Percentiles rank a stretch among this genome's conserved stretches.
Evolutionary conservation across 2,888 invertebrate genomes (phyloP).

Genomic region (Cryptocephalus moraei): DNA sequence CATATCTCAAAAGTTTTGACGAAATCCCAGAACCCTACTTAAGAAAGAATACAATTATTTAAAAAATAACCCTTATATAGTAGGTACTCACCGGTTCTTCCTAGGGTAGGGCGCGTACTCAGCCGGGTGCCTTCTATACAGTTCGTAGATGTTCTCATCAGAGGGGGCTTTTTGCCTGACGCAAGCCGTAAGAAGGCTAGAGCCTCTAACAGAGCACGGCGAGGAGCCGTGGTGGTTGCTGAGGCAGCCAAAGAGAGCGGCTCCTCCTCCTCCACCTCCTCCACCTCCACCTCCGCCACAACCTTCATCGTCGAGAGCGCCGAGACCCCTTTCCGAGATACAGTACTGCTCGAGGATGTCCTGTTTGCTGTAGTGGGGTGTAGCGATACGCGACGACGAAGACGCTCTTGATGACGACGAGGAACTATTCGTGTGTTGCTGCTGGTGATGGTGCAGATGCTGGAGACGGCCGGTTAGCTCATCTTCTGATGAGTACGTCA

Average conservation of each 20-base stretch:
- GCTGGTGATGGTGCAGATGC: neutral
- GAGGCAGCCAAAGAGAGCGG: conserved; percentile 75
- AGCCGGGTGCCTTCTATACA: conserved; percentile 40
- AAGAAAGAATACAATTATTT: no score
- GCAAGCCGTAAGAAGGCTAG: conserved; percentile 70
- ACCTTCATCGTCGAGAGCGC: conserved; percentile 57
- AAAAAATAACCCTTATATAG: no score
- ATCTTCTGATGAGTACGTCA: conserved; percentile 73
- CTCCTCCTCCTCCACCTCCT: conserved; percentile 50
- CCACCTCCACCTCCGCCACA: conserved; percentile 64
- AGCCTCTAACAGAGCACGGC: conserved; percentile 48
- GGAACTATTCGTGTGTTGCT: neutral
- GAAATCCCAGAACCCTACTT: no score
- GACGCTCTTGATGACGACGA: conserved; percentile 21
- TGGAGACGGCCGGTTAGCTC: conserved; percentile 57
- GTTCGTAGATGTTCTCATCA: conserved; percentile 70
- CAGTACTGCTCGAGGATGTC: conserved; percentile 92
- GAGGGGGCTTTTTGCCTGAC: conserved; percentile 78
- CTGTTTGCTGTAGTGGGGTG: conserved; percentile 67
- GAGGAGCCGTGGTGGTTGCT: conserved; percentile 60
- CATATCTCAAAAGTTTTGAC: no score
- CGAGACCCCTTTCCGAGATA: conserved; percentile 82
- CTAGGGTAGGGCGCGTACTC: conserved; percentile 75
- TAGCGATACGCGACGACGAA: conserved; percentile 44
- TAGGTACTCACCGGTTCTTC: conserved; percentile 49